Evolutionary conservation across 2,797 vertebrate species (phyloP), one percentile per base, ranked within the genome.

Genomic region (Rhinophrynus dorsalis): DNA sequence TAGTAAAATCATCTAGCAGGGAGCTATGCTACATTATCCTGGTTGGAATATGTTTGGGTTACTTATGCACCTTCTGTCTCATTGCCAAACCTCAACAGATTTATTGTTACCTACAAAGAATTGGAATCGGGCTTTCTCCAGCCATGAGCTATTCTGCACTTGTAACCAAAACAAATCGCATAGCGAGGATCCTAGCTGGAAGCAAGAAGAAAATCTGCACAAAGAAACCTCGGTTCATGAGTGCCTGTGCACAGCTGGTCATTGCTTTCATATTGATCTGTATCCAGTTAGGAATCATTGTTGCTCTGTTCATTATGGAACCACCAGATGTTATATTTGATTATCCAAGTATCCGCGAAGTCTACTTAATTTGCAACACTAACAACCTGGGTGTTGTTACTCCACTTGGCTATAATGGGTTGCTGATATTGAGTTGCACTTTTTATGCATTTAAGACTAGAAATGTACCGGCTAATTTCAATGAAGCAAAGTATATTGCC

Each of bases 131-230:
- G 44, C 90, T 99, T 51, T 97, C 96, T 0, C 96, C 97, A 0
- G 97, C 97, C 61, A 98, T 99, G 95, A 98, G 96, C 81, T 99
- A 99, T 77, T 98, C 97, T 2, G 97, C 97, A 2, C 89, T 99
- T 0, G 96, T 98, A 74, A 99, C 97, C 15, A 99, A 99, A 81
- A 95, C 93, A 55, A 95, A 95, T 77, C 96, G 97, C 56, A 99
- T 99, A n/a, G 97, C 97, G 0, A 90, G 97, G 65, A 99, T 99
- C 83, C 85, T 99, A 75, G 97, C 97, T 13, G 97, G 97, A 74
- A 99, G 97, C 88, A 99, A 99, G 83, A 99, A 99, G 87, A 99
- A 99, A 84, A 99, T 99, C 78, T 99, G 97, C 79, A 99, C 97
- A 75, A 98, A 98, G 88, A 99, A 99, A 75, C 97, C 97, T 0